Base-by-base conservation (phyloP, 2,113 vertebrate genomes). In the Potamarius usumacintae region DNA sequence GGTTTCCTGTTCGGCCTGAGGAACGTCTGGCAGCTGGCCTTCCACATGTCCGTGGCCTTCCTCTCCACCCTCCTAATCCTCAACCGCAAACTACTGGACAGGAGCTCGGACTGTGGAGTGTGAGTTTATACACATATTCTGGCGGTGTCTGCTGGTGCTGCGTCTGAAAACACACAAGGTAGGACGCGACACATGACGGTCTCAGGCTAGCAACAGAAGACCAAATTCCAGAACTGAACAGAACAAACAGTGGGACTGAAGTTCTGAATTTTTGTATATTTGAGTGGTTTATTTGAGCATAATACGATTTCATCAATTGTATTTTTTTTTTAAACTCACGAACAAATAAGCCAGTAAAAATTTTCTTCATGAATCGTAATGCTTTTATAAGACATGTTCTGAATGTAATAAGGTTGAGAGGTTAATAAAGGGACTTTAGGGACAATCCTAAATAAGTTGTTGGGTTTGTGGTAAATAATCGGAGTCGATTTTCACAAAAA, bases 21-120 rank as follows among this genome's bases (percentile, higher is more conserved):
- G 93, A 99, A 97, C 90, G 30, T 91, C 79, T 98, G 97, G 97
- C 98, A 99, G 89, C 95, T 99, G 80, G 86, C 96, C 34, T 99
- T 99, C 93, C 98, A 99, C 91, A 48, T 97, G 10, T 95, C 93
- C 0, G 97, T 98, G 84, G 97, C 97, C 0, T 93, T 92, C 63
- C 91, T 99, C 50, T 96, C 97, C 42, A 97, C 97, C 0, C 57
- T 95, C 0, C 96, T 99, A 93, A 98, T 95, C 79, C 91, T 97
- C 88, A 93, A 92, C 0, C 94, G 98, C 86, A 97, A 96, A 90
- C 93, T 97, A 0, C 91, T 94, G 88, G 97, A 98, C 91, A 96
- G 95, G 90, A 93, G 89, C 74, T 90, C 89, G 0, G 97, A 97
- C 93, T 97, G 92, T 0, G 96, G 96, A 0, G 98, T 99, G 53